Base-by-base conservation (phyloP, 2,888 invertebrate species). In the Leptopilina syphax region DNA sequence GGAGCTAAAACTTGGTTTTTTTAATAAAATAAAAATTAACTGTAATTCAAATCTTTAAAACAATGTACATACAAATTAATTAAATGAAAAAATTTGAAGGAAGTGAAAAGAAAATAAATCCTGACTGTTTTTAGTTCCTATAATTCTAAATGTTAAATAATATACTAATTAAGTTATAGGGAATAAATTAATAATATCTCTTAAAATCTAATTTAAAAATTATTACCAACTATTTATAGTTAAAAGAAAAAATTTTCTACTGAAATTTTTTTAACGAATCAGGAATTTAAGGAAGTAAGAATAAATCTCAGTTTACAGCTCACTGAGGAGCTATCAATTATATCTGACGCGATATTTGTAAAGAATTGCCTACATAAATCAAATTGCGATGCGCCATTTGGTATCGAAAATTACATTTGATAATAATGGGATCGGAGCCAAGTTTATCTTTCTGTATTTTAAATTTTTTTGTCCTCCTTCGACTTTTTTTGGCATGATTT, bases 341-440 rank as follows among this genome's bases (percentile, higher is more conserved):
- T 50, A 24, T 18, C 50, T 50, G 7, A 47, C 24, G 24, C 18
- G 1, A 65, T 65, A 34, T 50, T 24, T 66, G 44, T 50, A 12
- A 27, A 68, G 44, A 68, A 50, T 12, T 9, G 6, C 24, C 18
- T 24, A 12, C 10, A 27, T 24, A 24, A 24, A 68, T 50, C 18
- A 68, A 44, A 68, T 68, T 18, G 6, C 68, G 47, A 68, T 68
- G 68, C 47, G 44, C 13, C 47, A 68, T 50, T 68, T 50, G 12
- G 68, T 68, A 44, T 68, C 50, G 44, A 50, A 68, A 68, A 68
- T 68, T 44, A 50, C 50, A 5, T 68, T 50, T 18, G 24, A 50
- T 24, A 68, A 68, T 10, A 68, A 68, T 10, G n/a, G 47, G 24
- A 68, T n/a, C 24, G 6, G 12, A 27, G 50, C 50, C 68, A 68